phyloP scores from a whole-genome alignment of 2,113 vertebrate genomes.

The Vidua chalybeata region DNA sequence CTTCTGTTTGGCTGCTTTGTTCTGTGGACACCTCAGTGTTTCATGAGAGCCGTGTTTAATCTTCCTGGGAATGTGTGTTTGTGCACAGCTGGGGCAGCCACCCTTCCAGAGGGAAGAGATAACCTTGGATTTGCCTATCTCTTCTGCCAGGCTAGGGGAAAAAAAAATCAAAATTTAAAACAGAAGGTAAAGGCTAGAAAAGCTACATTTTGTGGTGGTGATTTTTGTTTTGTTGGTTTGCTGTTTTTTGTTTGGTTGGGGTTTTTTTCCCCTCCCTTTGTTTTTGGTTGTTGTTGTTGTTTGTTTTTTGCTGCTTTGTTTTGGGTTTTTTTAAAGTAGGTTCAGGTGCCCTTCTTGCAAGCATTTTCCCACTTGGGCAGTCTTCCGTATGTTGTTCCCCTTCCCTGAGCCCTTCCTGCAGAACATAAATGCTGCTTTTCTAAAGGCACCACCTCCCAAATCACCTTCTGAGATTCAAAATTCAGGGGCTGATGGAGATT shows the following conservation, averaged over 20 bases:
- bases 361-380: not conserved
- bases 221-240: not conserved
- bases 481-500: not conserved
- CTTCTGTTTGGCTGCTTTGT: not conserved
- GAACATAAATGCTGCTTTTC: not conserved
- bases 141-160: rapidly evolving
- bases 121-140: not conserved
- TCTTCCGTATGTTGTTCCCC: not conserved
- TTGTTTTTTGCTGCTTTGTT: not conserved
- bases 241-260: not conserved
- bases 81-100: not conserved
- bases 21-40: rapidly evolving
- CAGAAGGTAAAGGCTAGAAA: not conserved
- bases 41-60: not conserved
- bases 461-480: not conserved
- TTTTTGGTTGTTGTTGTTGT: not conserved
- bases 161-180: not conserved
- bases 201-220: not conserved
- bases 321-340: not conserved
- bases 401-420: not conserved
- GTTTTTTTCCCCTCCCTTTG: not conserved
- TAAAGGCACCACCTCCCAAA: not conserved
- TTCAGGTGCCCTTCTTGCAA: not conserved
- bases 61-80: not conserved
- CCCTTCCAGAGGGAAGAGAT: not conserved